Conservation (phyloP, 2,113 vertebrate species). For the Corydoras maculifer region DNA sequence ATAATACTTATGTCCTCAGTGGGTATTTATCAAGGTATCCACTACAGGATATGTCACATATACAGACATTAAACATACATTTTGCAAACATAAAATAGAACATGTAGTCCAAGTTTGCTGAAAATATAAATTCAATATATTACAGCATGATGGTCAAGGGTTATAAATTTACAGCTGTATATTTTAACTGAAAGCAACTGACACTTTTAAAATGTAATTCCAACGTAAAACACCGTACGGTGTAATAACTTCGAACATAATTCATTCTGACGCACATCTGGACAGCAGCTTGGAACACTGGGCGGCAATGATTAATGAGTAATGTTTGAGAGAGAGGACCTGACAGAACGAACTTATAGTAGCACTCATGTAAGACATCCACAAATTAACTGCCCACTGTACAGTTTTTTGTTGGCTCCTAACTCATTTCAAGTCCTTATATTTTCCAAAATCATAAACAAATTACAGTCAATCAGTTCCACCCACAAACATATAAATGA, state of each 20-base stretch:
- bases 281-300: slow-evolving; percentile 30
- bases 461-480: no score
- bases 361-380: neutral
- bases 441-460: no score
- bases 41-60: no score
- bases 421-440: no score
- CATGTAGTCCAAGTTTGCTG: no score
- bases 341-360: slow-evolving; percentile 11
- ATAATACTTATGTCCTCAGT: neutral
- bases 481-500: no score
- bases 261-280: slow-evolving; percentile 43
- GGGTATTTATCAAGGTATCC: no score
- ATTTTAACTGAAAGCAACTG: neutral
- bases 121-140: no score
- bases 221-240: slow-evolving; percentile 9
- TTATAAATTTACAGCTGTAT: neutral
- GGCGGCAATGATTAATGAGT: slow-evolving; percentile 9
- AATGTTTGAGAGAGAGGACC: neutral
- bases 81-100: no score
- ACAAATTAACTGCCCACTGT: no score
- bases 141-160: neutral
- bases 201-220: slow-evolving; percentile 11
- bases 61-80: no score
- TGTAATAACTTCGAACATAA: slow-evolving; percentile 25
- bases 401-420: no score